Evolutionary conservation across 2,797 vertebrate species (phyloP).

Genomic region (Hapalemur alaotrensis): DNA sequence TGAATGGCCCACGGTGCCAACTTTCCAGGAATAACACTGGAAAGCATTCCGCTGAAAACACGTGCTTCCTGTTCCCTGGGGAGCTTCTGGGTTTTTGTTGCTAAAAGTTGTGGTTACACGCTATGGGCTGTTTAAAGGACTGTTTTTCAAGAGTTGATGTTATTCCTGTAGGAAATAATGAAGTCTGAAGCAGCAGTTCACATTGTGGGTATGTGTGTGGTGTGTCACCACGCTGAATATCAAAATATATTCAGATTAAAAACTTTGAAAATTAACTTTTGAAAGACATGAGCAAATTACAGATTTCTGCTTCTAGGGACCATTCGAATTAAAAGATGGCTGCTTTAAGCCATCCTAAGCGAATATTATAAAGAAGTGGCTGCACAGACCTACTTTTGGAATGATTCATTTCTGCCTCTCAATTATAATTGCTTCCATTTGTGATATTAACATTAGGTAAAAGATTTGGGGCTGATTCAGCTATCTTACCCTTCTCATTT

Average conservation of each 20-base stretch:
- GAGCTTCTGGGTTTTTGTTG: conserved; percentile 14
- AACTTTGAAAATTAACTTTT: conserved; percentile 38
- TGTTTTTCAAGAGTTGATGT: conserved; percentile 21
- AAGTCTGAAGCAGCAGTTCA: conserved; percentile 19
- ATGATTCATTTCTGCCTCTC: conserved; percentile 76
- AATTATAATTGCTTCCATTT: conserved; percentile 75
- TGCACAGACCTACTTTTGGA: conserved; percentile 46
- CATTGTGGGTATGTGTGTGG: background rate
- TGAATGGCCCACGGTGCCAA: background rate
- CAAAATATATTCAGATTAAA: conserved; percentile 12
- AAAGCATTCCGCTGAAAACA: background rate
- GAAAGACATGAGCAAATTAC: conserved; percentile 16
- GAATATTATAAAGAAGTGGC: conserved; percentile 50
- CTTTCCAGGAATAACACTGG: conserved; percentile 61
- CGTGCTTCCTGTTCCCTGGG: background rate
- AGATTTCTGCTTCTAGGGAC: conserved; percentile 8
- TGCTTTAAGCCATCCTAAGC: conserved; percentile 22
- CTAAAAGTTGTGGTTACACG: conserved; percentile 33
- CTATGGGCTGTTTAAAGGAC: conserved; percentile 4
- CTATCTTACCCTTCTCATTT: conserved; percentile 59
- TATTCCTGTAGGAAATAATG: conserved; percentile 41
- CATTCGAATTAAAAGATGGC: conserved; percentile 27
- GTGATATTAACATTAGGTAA: conserved; percentile 67
- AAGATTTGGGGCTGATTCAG: conserved; percentile 71
- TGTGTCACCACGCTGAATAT: background rate